Evolutionary conservation across 2,113 vertebrate species (phyloP), one percentile per base, ranked within the genome.

Genomic region (Ursus arctos): DNA sequence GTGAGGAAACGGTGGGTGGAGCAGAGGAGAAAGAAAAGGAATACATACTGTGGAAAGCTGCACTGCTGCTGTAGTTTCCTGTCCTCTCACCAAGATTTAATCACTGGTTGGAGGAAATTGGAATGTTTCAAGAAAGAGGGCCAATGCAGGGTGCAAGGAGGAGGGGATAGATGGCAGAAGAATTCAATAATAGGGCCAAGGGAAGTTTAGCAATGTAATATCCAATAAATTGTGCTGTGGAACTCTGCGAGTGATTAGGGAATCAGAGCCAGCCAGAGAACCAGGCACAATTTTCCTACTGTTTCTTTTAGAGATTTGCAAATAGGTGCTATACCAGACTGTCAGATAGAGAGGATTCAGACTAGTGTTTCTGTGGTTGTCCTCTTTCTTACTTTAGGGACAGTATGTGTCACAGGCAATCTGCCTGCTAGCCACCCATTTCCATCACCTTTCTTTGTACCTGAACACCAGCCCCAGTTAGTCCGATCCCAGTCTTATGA

Each of bases 1-100:
- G 95, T 95, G 95, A 88, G 94, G 94, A 97, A 95, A 28, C 47
- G 43, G 96, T 97, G 85, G 94, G 81, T 74, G 85, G 96, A 93
- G 77, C 40, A 14, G 88, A 95, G 33, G 22, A 97, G 71, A 85
- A 91, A 93, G 96, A 91, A 88, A 84, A 67, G 21, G 67, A 81
- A 71, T 88, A 0, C 88, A 47, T 43, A 77, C 71, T 86, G 93
- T 79, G 91, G 94, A 86, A 88, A 91, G 67, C 91, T 76, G 57
- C 5, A 5, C 51, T 84, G 55, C 59, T 82, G 86, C 74, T 90
- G 88, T 57, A 59, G 83, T 84, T 98, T 88, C 80, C 57, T 95
- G 69, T 92, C 65, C 57, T 87, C 47, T 95, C 82, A 15, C 67
- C 63, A 83, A 95, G 86, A 90, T 91, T 65, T 95, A 96, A 96